Evolutionary conservation across 2,888 invertebrate genomes (phyloP).

Genomic region (Orgyia antiqua): DNA sequence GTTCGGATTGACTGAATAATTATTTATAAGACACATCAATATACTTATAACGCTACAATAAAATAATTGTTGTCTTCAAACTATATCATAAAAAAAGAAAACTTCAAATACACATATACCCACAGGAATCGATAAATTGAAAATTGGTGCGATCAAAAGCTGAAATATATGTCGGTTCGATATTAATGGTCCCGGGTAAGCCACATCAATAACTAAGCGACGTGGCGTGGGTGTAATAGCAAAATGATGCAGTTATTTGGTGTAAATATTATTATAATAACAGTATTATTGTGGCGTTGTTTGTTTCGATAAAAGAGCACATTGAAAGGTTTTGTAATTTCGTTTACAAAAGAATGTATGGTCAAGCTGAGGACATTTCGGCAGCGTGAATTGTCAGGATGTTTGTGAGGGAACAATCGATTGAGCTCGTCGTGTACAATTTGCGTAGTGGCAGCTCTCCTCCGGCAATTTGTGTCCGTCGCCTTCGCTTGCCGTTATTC

Average conservation of each 20-base stretch:
- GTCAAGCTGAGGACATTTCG: no score
- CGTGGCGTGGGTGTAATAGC: slow-evolving; percentile 27
- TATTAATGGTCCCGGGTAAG: slow-evolving; percentile 30
- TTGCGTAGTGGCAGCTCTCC: slow-evolving; percentile 67
- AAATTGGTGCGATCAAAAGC: slow-evolving; percentile 25
- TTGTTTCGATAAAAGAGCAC: slow-evolving; percentile 18
- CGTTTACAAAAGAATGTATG: no score
- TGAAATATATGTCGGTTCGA: slow-evolving; percentile 29
- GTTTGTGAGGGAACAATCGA: slow-evolving; percentile 52
- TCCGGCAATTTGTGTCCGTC: slow-evolving; percentile 73
- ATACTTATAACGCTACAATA: slow-evolving; percentile 4
- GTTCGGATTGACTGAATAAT: slow-evolving; percentile 27
- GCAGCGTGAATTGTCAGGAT: slow-evolving; percentile 21
- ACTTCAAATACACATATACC: no score
- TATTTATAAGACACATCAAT: slow-evolving; percentile 14
- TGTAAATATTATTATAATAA: slow-evolving; percentile 16
- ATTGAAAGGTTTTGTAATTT: no score
- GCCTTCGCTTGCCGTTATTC: slow-evolving; percentile 68
- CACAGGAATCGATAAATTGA: slow-evolving; percentile 23
- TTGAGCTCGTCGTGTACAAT: slow-evolving; percentile 52
- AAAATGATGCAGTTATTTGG: slow-evolving; percentile 24
- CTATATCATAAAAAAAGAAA: no score
- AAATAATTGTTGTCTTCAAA: no score
- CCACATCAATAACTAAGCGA: slow-evolving; percentile 32
- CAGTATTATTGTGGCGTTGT: slow-evolving; percentile 12